Percentiles rank a stretch among this genome's conserved stretches.
phyloP scores from a whole-genome alignment of 2,797 vertebrate genomes.

The Gymnodraco acuticeps region DNA sequence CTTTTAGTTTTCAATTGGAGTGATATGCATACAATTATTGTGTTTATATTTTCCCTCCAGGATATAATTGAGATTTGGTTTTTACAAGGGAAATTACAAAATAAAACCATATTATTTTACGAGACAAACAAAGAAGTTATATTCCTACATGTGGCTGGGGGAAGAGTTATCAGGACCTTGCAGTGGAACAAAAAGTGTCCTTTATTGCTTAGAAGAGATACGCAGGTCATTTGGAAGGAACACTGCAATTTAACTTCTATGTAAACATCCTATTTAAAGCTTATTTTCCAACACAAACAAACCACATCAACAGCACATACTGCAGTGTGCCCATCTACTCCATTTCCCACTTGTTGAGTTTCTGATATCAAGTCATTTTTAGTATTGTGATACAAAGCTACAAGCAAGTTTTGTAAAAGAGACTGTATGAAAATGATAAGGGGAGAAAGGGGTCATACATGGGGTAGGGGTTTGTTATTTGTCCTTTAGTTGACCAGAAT shows the following conservation, averaged over 20 bases:
- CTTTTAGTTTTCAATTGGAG: slow-evolving; percentile 36
- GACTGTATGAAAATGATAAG: not conserved
- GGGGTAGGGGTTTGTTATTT: not conserved
- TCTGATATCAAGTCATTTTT: not conserved
- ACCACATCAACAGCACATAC: not conserved
- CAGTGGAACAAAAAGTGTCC: slow-evolving; percentile 2
- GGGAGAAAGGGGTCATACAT: not conserved
- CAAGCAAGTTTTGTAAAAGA: not conserved
- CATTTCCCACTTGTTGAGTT: not conserved
- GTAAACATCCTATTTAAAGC: not conserved
- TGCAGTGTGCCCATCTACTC: not conserved
- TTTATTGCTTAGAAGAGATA: not conserved
- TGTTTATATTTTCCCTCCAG: slow-evolving; percentile 26
- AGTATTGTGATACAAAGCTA: not conserved
- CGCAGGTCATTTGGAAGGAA: not conserved
- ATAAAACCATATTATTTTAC: slow-evolving; percentile 7
- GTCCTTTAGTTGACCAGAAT: not conserved
- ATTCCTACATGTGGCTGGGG: not conserved
- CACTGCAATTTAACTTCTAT: not conserved
- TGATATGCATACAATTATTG: slow-evolving; percentile 11
- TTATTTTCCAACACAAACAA: slow-evolving; percentile 1
- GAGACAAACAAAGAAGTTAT: slow-evolving; percentile 8
- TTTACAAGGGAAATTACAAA: slow-evolving; percentile 19
- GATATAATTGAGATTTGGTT: slow-evolving; percentile 7
- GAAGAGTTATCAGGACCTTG: not conserved